Percentiles rank a stretch among this genome's conserved stretches.
Evolutionary conservation across 2,113 vertebrate species (phyloP).

Genomic region (Sus scrofa): T2T-Sscrofa CM000817.6:168971501-168972000

Average conservation of each 20-base stretch:
- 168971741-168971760: not conserved
- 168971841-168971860: not conserved
- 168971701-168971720: constrained; percentile 20
- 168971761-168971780: not conserved
- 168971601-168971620: not conserved
- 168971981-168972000: not conserved
- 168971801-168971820: not conserved
- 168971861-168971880: not conserved
- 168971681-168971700: not conserved
- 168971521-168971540: not conserved
- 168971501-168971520: not conserved
- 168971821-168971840: not conserved
- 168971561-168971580: not conserved
- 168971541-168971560: not conserved
- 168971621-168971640: not conserved
- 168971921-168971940: not conserved
- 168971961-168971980: not conserved
- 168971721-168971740: constrained; percentile 23
- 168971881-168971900: not conserved
- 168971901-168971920: not conserved
- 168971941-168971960: not conserved
- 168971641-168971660: not conserved
- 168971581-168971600: not conserved
- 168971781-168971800: not conserved
- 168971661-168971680: not conserved